Conservation (phyloP, 2,113 vertebrate species). For the Strix uralensis region DNA sequence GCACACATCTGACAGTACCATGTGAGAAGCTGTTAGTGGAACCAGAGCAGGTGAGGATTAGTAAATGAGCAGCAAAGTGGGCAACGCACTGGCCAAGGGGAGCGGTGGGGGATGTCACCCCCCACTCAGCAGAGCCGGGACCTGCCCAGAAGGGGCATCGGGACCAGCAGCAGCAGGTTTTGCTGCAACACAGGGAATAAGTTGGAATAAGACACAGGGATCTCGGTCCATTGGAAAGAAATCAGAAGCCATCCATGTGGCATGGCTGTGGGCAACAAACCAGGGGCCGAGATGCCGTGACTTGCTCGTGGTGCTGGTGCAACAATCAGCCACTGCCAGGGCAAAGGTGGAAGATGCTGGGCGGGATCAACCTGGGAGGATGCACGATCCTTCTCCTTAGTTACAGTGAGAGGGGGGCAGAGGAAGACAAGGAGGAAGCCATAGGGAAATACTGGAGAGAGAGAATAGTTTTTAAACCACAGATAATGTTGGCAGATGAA, state of each 20-base stretch:
- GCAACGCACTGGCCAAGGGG: accelerated
- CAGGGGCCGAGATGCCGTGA: accelerated
- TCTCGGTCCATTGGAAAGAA: neutral
- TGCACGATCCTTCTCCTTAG: neutral
- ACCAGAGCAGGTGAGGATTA: neutral
- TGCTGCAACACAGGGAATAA: neutral
- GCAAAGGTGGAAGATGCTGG: neutral
- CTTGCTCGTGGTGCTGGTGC: neutral
- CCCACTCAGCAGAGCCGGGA: accelerated
- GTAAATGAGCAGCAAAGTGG: neutral
- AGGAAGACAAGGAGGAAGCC: neutral
- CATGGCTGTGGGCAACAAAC: neutral
- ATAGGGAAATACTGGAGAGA: neutral
- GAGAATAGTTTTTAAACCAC: neutral
- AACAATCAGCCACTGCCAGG: accelerated
- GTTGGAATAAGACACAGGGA: accelerated
- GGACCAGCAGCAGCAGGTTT: neutral
- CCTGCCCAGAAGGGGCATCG: neutral
- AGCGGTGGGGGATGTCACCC: neutral
- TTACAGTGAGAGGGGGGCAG: neutral
- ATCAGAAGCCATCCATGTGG: neutral
- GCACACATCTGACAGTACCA: neutral
- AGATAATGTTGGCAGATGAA: neutral
- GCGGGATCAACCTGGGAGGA: neutral
- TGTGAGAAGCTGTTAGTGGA: accelerated